phyloP scores from a whole-genome alignment of 2,888 invertebrate genomes.

The Hofmannophila pseudospretella region DNA sequence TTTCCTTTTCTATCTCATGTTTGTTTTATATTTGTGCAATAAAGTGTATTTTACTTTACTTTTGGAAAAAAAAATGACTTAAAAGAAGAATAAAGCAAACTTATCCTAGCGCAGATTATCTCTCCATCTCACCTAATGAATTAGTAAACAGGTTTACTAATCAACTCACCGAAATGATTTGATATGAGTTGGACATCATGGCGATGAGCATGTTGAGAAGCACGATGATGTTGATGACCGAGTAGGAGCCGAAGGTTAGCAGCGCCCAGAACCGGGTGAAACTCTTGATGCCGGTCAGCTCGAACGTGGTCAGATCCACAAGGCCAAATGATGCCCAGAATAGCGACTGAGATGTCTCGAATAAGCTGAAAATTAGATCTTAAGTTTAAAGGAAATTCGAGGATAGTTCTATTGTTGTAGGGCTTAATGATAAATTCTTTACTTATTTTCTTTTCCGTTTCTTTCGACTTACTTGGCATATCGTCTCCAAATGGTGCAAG shows the following conservation, averaged over 20 bases:
- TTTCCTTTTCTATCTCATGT: no score
- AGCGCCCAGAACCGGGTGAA: slow-evolving; percentile 98
- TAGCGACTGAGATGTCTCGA: slow-evolving; percentile 97
- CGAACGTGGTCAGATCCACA: slow-evolving; percentile 95
- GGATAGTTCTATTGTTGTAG: no score
- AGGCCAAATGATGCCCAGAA: slow-evolving; percentile 99
- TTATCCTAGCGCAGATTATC: no score
- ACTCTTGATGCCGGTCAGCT: slow-evolving; percentile 95
- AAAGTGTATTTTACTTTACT: no score
- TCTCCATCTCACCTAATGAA: no score
- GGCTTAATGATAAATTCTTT: no score
- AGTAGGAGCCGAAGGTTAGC: slow-evolving; percentile 98
- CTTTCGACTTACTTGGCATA: slow-evolving; percentile 93
- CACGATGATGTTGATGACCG: slow-evolving; percentile 97
- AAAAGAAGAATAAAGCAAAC: no score
- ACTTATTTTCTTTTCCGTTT: no score
- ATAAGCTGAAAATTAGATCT: slow-evolving; percentile 82
- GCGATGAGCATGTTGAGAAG: slow-evolving; percentile 98
- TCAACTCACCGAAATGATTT: slow-evolving; percentile 93
- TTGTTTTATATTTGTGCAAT: no score
- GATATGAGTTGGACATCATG: slow-evolving; percentile 99
- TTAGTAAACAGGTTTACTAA: no score
- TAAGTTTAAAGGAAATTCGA: neutral
- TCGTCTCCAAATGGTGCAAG: slow-evolving; percentile 91
- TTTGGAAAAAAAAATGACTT: no score